Base-by-base conservation (phyloP, 2,888 invertebrate species). In the Yponomeuta sedellus region DNA sequence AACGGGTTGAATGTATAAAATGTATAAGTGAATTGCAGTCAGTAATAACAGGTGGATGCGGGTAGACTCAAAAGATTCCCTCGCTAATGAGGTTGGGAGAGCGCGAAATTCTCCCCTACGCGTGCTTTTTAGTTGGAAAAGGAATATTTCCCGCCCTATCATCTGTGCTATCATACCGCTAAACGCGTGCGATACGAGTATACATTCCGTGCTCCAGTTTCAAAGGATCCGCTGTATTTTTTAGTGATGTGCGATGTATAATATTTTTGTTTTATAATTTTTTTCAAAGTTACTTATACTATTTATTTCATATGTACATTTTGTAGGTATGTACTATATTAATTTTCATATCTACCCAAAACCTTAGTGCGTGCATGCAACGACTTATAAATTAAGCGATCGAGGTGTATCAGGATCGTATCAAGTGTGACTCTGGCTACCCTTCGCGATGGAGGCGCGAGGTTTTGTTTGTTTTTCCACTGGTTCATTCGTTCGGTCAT, bases 31-130 rank as follows among this genome's bases (percentile, higher is more conserved):
- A 79, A 78, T 77, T 74, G 71, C 75, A 73, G 74, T 70, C 70
- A 69, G 73, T 72, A 76, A 79, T 59, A 65, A 59, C 59, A 78
- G 76, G 73, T 78, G 74, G 81, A 81, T 80, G 80, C 77, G 76
- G 77, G 73, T 75, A 77, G 77, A 71, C 74, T 82, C 76, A 80
- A 82, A 83, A 79, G 77, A 67, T 67, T 52, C 44, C 44, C 71
- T 72, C 81, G 71, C 82, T 85, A 84, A 85, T 82, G 84, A 83
- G 82, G 79, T 25, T 74, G 79, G 76, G 78, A 78, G 78, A 79
- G 81, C 79, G 78, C 80, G 79, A 64, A 44, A 11, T 52, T 77
- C 77, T 78, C 80, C 69, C 78, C 80, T 74, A 80, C 34, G 12
- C 44, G 44, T 16, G 44, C 44, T 52, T 16, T 52, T 52, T 16